These are phyloP conservation scores for Polymixis flavicincta DNA, from an alignment of 2,888 invertebrate species.

Conservation along the genomic window DNA sequence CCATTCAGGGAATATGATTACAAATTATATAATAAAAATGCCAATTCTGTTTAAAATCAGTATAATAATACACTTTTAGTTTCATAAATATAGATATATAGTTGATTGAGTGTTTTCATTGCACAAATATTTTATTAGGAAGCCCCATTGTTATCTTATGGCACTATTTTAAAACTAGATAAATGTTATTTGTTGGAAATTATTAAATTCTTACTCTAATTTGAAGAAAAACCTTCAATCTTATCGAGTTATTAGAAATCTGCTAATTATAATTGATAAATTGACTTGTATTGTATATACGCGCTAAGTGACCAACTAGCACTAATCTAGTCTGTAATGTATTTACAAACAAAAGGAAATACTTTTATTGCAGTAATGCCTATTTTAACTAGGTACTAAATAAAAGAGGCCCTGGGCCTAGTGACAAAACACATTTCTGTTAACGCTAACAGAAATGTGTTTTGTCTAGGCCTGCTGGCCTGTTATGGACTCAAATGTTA, in stretches of 20 bases:
- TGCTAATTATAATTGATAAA: neutral
- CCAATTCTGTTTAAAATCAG: conserved; percentile 51
- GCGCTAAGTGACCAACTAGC: neutral
- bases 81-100: conserved; percentile 52
- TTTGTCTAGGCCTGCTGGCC: too few relatives aligned
- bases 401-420: neutral
- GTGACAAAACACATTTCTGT: too few relatives aligned
- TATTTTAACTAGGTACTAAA: neutral
- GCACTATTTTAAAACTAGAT: conserved; percentile 57
- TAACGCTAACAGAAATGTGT: too few relatives aligned
- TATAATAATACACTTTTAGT: conserved; percentile 51
- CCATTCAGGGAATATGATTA: conserved; percentile 96
- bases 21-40: conserved; percentile 91
- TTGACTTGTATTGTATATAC: neutral
- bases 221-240: neutral
- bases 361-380: neutral
- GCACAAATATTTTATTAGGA: conserved; percentile 40
- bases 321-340: neutral
- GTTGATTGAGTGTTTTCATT: conserved; percentile 50
- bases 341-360: conserved; percentile 2
- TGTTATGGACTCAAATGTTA: neutral
- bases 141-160: conserved; percentile 54
- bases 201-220: conserved; percentile 12
- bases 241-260: neutral
- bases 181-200: conserved; percentile 19